Percentiles rank a stretch among this genome's conserved stretches.
These are phyloP conservation scores for Eledona agricola DNA, from an alignment of 2,888 invertebrate species.

Conservation along the genomic window DNA sequence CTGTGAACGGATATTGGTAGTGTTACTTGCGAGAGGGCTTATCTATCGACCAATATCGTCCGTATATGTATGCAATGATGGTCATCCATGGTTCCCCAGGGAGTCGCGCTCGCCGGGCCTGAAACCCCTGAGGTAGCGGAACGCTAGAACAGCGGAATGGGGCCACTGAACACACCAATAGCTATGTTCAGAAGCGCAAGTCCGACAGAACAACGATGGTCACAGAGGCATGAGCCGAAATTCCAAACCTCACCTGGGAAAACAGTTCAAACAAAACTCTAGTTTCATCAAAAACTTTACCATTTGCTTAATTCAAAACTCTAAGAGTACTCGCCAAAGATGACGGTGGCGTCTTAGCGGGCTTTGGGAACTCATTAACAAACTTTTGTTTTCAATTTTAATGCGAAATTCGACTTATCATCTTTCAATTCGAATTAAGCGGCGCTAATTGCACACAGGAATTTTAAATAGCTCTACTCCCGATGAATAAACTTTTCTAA, in stretches of 20 bases:
- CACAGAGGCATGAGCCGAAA: slow-evolving; percentile 31
- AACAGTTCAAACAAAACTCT: slow-evolving; percentile 33
- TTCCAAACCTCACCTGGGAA: slow-evolving; percentile 29
- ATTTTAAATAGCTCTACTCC: too few species aligned
- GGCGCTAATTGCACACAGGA: too few species aligned
- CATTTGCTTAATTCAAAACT: slow-evolving; percentile 34
- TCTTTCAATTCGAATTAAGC: too few species aligned
- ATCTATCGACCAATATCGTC: slow-evolving; percentile 41
- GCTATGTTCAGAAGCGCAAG: slow-evolving; percentile 32
- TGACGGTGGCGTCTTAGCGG: too few species aligned
- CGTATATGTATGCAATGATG: slow-evolving; percentile 42
- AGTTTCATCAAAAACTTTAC: slow-evolving; percentile 29
- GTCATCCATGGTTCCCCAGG: slow-evolving; percentile 40
- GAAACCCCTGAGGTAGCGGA: slow-evolving; percentile 37
- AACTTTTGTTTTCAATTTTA: slow-evolving; percentile 2
- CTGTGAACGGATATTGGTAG: slow-evolving; percentile 22
- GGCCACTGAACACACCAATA: slow-evolving; percentile 37
- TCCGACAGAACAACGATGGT: slow-evolving; percentile 23
- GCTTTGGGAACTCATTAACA: too few species aligned
- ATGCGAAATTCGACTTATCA: too few species aligned
- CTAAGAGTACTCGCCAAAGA: too few species aligned
- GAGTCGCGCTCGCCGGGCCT: slow-evolving; percentile 39
- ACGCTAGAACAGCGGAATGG: slow-evolving; percentile 32
- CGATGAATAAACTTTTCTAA: too few species aligned
- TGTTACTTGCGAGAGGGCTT: slow-evolving; percentile 36